These are phyloP conservation scores for Xyrauchen texanus DNA, from an alignment of 2,113 vertebrate genomes.

Conservation along the genomic window DNA sequence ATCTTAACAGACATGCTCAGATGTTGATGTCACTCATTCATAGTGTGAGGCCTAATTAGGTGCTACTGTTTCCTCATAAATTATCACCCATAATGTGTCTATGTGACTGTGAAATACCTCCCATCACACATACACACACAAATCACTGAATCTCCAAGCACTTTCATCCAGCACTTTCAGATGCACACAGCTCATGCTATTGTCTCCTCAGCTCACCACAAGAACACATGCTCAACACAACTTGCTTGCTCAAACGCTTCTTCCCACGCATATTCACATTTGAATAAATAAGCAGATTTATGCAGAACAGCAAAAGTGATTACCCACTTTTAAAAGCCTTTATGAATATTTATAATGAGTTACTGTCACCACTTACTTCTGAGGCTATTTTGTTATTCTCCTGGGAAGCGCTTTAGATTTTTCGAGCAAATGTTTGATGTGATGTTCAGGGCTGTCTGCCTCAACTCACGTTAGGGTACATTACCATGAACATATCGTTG, in stretches of 20 bases:
- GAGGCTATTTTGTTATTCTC: conserved; percentile 59
- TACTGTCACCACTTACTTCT: conserved; percentile 61
- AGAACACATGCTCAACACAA: too few species aligned
- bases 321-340: conserved; percentile 71
- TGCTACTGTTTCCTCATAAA: conserved; percentile 31
- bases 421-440: conserved; percentile 52
- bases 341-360: conserved; percentile 74
- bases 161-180: conserved; percentile 14
- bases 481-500: conserved; percentile 4
- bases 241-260: conserved; percentile 53
- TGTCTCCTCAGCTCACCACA: too few species aligned
- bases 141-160: too few species aligned
- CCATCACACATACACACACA: conserved; percentile 8
- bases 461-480: neutral
- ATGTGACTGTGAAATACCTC: conserved; percentile 37
- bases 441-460: neutral
- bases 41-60: conserved; percentile 55
- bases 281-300: conserved; percentile 73
- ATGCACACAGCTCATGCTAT: conserved; percentile 38
- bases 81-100: conserved; percentile 53
- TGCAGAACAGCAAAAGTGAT: conserved; percentile 72
- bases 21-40: conserved; percentile 50
- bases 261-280: conserved; percentile 54
- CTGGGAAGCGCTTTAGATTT: conserved; percentile 48
- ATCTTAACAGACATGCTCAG: conserved; percentile 35